Evolutionary conservation across 2,797 vertebrate species (phyloP), one percentile per base, ranked within the genome.

Genomic region (Leptatherina wallacei): DNA sequence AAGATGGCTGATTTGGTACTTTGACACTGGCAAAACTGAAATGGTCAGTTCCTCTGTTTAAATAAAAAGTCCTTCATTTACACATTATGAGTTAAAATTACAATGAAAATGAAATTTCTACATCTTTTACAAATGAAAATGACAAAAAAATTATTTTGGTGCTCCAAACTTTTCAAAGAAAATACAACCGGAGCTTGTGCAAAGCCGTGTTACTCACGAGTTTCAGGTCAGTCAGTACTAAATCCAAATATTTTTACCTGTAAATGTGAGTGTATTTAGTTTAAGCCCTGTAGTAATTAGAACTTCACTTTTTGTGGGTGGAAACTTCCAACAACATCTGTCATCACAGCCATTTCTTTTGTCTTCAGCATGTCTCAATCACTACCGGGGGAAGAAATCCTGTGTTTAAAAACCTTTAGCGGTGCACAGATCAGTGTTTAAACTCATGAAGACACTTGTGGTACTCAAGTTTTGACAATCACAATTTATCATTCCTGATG

Each of bases 241-340:
- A 56, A 38, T 30, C 3, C 13, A 16, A 27, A 10, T 16, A 2
- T 2, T 59, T 32, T 20, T 2, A 12, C 24, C 16, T 57, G 40
- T 71, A 3, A 59, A 62, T 4, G 1, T 16, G 24, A 16, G 29
- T 42, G 32, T 35, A 35, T 54, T 40, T 18, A 22, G 10, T 32
- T 1, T 0, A 4, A 59, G 30, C 0, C 0, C 56, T 27, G 51
- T 0, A 0, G 1, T 32, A 1, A 56, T 27, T 18, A 63, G 13
- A 2, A 20, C 71, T 85, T 74, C 56, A 71, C 33, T 47, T 64
- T 76, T 67, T 65, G 52, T 56, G 20, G 52, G 32, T 4, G 33
- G 3, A 36, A 49, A 59, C 29, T 11, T 42, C 1, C 0, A 56
- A 2, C 35, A 18, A 54, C 52, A 58, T 36, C 55, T 61, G 61